Percentiles rank a stretch among this genome's conserved stretches.
Conservation (phyloP, 2,888 invertebrate genomes). For the Trissolcus brochymenae region DNA sequence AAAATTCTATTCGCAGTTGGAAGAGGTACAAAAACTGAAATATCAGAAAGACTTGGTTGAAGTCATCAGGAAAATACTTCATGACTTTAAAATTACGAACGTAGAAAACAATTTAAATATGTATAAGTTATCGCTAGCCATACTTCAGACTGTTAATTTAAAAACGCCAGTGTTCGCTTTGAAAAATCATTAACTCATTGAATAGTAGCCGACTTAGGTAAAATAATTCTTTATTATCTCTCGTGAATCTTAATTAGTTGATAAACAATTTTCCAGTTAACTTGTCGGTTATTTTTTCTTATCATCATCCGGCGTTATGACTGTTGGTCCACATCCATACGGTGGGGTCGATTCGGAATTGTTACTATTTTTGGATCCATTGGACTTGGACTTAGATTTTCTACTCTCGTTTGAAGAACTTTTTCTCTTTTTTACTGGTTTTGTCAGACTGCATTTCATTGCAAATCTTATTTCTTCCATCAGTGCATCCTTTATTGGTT, state of each 20-base stretch:
- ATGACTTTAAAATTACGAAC: background rate
- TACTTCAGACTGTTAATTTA: slow-evolving; percentile 68
- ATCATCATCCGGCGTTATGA: slow-evolving; percentile 21
- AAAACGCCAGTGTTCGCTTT: slow-evolving; percentile 64
- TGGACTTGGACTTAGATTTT: too few relatives aligned
- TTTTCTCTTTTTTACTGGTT: slow-evolving; percentile 38
- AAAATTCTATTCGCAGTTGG: slow-evolving; percentile 62
- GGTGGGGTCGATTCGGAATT: slow-evolving; percentile 24
- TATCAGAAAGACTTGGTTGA: slow-evolving; percentile 64
- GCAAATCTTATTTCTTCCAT: slow-evolving; percentile 30
- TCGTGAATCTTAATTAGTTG: background rate
- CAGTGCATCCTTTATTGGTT: slow-evolving; percentile 17
- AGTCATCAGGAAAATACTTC: slow-evolving; percentile 51
- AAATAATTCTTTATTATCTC: slow-evolving; percentile 7
- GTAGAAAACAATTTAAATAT: slow-evolving; percentile 61
- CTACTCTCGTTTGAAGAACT: slow-evolving; percentile 25
- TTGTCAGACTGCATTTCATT: slow-evolving; percentile 17
- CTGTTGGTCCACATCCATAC: slow-evolving; percentile 29
- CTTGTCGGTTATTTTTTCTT: slow-evolving; percentile 16
- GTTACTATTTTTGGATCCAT: slow-evolving; percentile 4
- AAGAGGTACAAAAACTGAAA: slow-evolving; percentile 65
- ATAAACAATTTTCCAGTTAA: background rate
- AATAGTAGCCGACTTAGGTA: background rate
- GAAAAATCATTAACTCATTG: background rate
- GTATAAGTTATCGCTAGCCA: slow-evolving; percentile 69